Evolutionary conservation across 1,140 invertebrate genomes (phyloP).

Genomic region (Heliothis subflexa): DNA sequence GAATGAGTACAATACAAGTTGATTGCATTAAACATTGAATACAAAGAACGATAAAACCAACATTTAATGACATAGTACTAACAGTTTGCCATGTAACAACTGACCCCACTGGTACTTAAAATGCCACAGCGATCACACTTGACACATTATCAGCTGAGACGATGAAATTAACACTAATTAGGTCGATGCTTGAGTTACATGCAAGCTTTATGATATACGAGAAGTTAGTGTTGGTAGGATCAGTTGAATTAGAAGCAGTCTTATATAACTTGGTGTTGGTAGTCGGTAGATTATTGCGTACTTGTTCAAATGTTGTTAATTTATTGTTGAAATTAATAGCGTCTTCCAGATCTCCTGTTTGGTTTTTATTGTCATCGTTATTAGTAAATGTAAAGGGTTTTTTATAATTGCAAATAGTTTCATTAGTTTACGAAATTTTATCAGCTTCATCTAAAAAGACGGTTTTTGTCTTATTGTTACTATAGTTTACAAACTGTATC

Average conservation of each 20-base stretch:
- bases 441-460: not conserved
- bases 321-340: no score
- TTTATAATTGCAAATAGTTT: no score
- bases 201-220: conserved; percentile 3
- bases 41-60: not conserved
- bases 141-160: conserved; percentile 27
- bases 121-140: conserved; percentile 24
- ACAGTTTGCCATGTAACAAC: not conserved
- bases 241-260: no score
- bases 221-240: not conserved
- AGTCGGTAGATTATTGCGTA: no score
- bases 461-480: not conserved
- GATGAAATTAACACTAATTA: conserved; percentile 45
- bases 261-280: not conserved
- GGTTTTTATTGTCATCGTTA: no score
- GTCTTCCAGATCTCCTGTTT: no score
- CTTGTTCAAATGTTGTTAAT: no score
- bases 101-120: not conserved
- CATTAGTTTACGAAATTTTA: not conserved
- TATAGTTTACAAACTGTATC: conserved; percentile 6
- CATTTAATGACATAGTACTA: not conserved
- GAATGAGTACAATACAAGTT: no score
- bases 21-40: not conserved
- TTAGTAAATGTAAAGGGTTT: no score
- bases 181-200: conserved; percentile 32